Percentiles rank a stretch among this genome's conserved stretches.
These are phyloP conservation scores for Phenganax marumi DNA, from an alignment of 92 coral and sea anemone species.

Conservation along the genomic window DNA sequence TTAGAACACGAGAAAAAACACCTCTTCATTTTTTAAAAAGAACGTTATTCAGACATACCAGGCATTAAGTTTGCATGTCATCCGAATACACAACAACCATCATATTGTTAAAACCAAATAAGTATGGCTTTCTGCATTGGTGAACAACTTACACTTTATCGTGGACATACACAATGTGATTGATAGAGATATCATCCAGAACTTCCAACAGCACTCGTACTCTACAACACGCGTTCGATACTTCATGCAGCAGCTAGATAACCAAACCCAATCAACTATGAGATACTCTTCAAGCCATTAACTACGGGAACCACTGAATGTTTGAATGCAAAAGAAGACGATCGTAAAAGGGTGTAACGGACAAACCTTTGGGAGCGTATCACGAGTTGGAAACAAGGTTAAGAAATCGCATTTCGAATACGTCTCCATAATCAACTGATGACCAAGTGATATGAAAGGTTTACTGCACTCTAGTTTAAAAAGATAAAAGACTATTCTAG, in stretches of 20 bases:
- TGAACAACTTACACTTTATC: slow-evolving; percentile 14
- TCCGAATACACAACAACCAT: background rate
- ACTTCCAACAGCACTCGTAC: slow-evolving; percentile 12
- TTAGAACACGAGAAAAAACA: too few relatives aligned
- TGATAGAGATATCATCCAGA: background rate
- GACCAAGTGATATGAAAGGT: slow-evolving; percentile 17
- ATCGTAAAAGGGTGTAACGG: background rate
- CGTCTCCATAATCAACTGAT: slow-evolving; percentile 11
- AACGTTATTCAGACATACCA: too few relatives aligned
- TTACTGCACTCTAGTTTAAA: background rate
- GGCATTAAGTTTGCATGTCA: background rate
- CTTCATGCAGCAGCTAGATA: slow-evolving; percentile 12
- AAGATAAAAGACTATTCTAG: background rate
- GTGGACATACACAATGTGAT: slow-evolving; percentile 25
- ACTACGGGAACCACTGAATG: background rate
- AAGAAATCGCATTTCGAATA: slow-evolving; percentile 18
- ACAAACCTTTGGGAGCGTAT: slow-evolving; percentile 7
- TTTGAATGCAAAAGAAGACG: background rate
- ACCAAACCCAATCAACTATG: background rate
- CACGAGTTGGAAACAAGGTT: slow-evolving; percentile 26
- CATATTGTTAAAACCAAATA: background rate
- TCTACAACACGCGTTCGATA: slow-evolving; percentile 3
- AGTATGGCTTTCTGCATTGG: background rate
- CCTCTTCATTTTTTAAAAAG: too few relatives aligned
- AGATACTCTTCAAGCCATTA: background rate